Percentiles rank a stretch among this genome's conserved stretches.
These are phyloP conservation scores for Meloidogyne exigua DNA, from an alignment of 1,140 invertebrate species.

Conservation along the genomic window DNA sequence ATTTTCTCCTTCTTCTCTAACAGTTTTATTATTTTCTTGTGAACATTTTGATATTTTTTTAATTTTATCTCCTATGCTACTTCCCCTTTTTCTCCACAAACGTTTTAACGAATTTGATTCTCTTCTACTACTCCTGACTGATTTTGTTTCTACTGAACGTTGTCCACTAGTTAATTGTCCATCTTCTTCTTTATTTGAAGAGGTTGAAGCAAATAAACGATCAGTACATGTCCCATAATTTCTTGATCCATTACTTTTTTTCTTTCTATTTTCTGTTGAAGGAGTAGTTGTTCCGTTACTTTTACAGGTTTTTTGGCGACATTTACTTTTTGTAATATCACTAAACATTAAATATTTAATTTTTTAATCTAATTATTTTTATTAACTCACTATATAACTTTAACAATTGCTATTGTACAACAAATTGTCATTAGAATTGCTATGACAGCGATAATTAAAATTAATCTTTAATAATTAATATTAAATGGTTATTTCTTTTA, in stretches of 20 bases:
- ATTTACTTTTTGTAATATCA: neutral
- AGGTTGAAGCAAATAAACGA: conserved; percentile 38
- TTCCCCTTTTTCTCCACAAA: conserved; percentile 13
- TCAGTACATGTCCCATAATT: conserved; percentile 55
- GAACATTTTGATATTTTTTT: conserved; percentile 37
- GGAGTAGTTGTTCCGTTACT: conserved; percentile 22
- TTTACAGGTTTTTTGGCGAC: neutral
- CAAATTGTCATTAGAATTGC: conserved; percentile 23
- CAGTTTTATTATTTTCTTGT: too few relatives aligned
- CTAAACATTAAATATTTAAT: neutral
- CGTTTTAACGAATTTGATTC: conserved; percentile 10
- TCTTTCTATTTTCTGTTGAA: conserved; percentile 24
- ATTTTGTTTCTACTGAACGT: conserved; percentile 45
- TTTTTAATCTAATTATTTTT: conserved; percentile 4
- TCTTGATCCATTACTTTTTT: conserved; percentile 27
- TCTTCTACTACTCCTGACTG: conserved; percentile 22
- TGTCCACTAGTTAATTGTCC: conserved; percentile 39
- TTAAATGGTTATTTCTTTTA: conserved; percentile 1
- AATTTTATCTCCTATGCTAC: conserved; percentile 7
- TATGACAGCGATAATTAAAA: conserved; percentile 35
- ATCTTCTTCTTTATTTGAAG: conserved; percentile 5
- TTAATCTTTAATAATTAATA: conserved; percentile 15
- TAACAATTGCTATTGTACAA: conserved; percentile 25
- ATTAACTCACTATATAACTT: conserved; percentile 24
- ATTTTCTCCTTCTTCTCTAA: neutral